Evolutionary conservation across 2,113 vertebrate genomes (phyloP).

Genomic region (Scolopax mira): DNA sequence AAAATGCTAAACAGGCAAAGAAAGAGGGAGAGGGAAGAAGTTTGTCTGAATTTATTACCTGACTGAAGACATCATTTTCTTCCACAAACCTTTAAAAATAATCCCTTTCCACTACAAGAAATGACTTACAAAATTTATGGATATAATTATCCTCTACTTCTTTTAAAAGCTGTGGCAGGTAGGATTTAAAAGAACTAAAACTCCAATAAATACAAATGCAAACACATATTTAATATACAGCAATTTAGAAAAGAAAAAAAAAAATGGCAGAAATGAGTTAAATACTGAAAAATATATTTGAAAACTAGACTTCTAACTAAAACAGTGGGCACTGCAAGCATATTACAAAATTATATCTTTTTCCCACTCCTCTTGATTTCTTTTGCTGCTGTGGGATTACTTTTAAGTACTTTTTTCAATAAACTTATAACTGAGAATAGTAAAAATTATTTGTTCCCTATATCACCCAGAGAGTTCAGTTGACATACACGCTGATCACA

Average conservation of each 20-base stretch:
- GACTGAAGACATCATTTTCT: constrained; percentile 54
- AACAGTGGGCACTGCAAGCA: not conserved
- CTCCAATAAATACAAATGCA: not conserved
- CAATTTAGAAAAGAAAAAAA: not conserved
- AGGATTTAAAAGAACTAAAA: constrained; percentile 28
- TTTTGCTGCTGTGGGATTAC: not conserved
- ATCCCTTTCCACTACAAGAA: constrained; percentile 4
- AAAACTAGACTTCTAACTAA: not conserved
- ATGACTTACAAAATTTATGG: constrained; percentile 26
- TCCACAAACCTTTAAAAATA: constrained; percentile 46
- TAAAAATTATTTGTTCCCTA: not conserved
- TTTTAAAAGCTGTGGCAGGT: not conserved
- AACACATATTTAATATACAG: not conserved
- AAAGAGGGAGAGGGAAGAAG: constrained; percentile 29
- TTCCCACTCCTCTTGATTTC: not conserved
- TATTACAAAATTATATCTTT: not conserved
- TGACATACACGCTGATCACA: not conserved
- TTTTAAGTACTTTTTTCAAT: not conserved
- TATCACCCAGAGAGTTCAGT: not conserved
- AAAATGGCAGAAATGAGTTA: not conserved
- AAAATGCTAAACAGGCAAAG: constrained; percentile 78
- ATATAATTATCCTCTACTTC: not conserved
- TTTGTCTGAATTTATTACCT: constrained; percentile 72
- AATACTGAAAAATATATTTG: not conserved
- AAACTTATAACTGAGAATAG: not conserved